A percentile compares a stretch with the other conserved stretches of the same genome.
These are phyloP conservation scores for Enteromius fasciolatus DNA, from an alignment of 2,797 vertebrate species.

Conservation along the genomic window DNA sequence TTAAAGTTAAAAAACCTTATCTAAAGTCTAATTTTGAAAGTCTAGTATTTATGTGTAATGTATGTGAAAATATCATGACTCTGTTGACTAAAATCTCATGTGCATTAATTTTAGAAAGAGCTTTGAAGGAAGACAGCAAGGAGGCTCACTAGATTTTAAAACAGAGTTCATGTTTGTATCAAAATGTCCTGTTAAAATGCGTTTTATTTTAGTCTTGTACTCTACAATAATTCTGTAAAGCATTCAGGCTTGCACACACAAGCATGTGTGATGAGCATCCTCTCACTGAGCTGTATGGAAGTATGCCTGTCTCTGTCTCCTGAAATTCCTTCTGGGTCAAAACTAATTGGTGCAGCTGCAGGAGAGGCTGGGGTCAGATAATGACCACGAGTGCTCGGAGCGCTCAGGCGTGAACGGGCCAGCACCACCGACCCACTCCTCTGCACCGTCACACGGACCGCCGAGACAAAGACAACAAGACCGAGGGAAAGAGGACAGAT, in stretches of 20 bases:
- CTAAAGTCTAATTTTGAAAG: background rate
- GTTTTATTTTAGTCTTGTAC: background rate
- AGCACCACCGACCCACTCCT: slow-evolving; percentile 61
- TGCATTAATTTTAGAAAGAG: background rate
- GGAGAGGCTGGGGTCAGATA: slow-evolving; percentile 74
- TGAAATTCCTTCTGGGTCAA: slow-evolving; percentile 79
- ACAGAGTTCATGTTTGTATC: background rate
- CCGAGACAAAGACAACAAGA: slow-evolving; percentile 53
- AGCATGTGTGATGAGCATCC: slow-evolving; percentile 34
- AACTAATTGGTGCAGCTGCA: slow-evolving; percentile 80
- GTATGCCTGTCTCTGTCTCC: slow-evolving; percentile 63
- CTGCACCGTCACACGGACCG: slow-evolving; percentile 34
- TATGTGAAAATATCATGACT: background rate
- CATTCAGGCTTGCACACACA: slow-evolving; percentile 17
- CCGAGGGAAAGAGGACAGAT: slow-evolving; percentile 15
- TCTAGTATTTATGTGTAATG: background rate
- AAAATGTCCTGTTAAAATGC: background rate
- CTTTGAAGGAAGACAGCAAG: background rate
- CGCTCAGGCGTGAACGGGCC: slow-evolving; percentile 73
- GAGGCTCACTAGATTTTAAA: background rate
- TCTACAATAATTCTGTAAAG: background rate
- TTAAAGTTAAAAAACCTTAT: too few relatives aligned
- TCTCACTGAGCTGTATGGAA: slow-evolving; percentile 58
- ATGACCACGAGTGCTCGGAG: slow-evolving; percentile 79
- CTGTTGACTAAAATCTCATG: background rate